Evolutionary conservation across 2,113 vertebrate species (phyloP).

Genomic region (Bufo bufo): DNA sequence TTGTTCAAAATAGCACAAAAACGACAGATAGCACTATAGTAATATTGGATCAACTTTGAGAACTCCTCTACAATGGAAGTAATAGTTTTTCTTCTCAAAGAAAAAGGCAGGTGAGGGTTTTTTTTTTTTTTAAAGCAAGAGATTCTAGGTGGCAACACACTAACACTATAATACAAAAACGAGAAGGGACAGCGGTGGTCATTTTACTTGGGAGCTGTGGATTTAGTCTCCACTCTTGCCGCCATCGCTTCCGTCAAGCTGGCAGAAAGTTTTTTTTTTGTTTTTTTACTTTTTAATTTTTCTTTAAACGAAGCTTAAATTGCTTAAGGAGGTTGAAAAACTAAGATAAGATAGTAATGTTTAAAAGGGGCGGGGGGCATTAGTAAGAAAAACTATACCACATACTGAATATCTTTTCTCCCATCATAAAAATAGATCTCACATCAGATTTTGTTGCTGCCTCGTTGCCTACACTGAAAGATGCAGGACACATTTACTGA

Average conservation of each 20-base stretch:
- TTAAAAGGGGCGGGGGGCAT: background rate
- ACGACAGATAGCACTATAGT: conserved; percentile 70
- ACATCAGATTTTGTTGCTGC: conserved; percentile 5
- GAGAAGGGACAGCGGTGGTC: conserved; percentile 49
- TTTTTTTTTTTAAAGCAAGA: conserved; percentile 43
- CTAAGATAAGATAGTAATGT: conserved; percentile 16
- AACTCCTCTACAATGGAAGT: conserved; percentile 70
- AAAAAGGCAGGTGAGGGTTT: conserved; percentile 57
- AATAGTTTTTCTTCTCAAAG: conserved; percentile 64
- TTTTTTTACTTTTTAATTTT: background rate
- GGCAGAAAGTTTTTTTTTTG: background rate
- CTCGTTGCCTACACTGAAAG: conserved; percentile 17
- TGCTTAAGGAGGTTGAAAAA: conserved; percentile 31
- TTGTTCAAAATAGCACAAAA: conserved; percentile 78
- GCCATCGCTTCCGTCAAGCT: conserved; percentile 20
- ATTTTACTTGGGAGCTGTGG: conserved; percentile 21
- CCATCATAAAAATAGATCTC: conserved; percentile 21
- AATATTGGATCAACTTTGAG: conserved; percentile 67
- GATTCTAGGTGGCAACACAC: conserved; percentile 61
- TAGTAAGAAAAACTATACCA: conserved; percentile 38
- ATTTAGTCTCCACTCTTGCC: conserved; percentile 29
- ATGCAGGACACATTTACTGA: background rate
- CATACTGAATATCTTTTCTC: conserved; percentile 6
- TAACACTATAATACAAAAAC: conserved; percentile 73
- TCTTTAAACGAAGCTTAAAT: conserved; percentile 21